A percentile compares a stretch with the other conserved stretches of the same genome.
These are phyloP conservation scores for Potamilus streckersoni DNA, from an alignment of 1,140 invertebrate species.

Conservation along the genomic window DNA sequence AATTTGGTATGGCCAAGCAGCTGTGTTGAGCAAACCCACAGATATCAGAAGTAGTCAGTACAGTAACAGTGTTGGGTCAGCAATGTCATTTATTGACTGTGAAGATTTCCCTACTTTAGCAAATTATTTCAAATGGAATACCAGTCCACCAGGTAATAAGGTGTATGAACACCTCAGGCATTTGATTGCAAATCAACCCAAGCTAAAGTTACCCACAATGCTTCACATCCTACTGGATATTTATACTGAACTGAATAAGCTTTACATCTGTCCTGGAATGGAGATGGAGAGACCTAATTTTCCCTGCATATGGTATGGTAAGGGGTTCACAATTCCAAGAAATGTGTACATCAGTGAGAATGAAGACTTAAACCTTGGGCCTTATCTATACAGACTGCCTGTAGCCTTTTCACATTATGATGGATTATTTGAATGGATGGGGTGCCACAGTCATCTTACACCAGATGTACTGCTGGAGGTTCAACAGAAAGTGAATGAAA, in stretches of 20 bases:
- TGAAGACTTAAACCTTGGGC: background rate
- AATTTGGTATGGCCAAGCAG: slow-evolving; percentile 3
- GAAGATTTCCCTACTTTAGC: background rate
- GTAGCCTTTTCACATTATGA: slow-evolving; percentile 4
- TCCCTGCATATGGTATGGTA: slow-evolving; percentile 5
- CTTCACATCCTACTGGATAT: slow-evolving; percentile 1
- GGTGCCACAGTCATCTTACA: background rate
- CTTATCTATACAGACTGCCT: slow-evolving; percentile 2
- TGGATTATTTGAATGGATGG: slow-evolving; percentile 3
- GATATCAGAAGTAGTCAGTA: background rate
- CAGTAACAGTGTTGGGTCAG: slow-evolving; percentile 2
- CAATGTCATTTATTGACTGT: slow-evolving; percentile 3
- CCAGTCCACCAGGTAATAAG: background rate
- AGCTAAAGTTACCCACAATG: background rate
- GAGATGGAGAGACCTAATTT: background rate
- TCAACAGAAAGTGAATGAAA: slow-evolving; percentile 2
- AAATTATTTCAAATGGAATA: slow-evolving; percentile 9
- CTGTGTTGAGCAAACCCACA: slow-evolving; percentile 1
- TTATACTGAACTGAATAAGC: background rate
- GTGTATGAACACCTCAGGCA: slow-evolving; percentile 16
- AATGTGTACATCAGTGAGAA: background rate
- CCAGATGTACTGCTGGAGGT: background rate
- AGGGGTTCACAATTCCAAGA: background rate
- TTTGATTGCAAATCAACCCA: too few relatives aligned
- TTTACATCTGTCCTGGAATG: background rate